A percentile compares a stretch with the other conserved stretches of the same genome.
phyloP scores from a whole-genome alignment of 92 coral and sea anemone species.

The Scolanthus callimorphus region DNA sequence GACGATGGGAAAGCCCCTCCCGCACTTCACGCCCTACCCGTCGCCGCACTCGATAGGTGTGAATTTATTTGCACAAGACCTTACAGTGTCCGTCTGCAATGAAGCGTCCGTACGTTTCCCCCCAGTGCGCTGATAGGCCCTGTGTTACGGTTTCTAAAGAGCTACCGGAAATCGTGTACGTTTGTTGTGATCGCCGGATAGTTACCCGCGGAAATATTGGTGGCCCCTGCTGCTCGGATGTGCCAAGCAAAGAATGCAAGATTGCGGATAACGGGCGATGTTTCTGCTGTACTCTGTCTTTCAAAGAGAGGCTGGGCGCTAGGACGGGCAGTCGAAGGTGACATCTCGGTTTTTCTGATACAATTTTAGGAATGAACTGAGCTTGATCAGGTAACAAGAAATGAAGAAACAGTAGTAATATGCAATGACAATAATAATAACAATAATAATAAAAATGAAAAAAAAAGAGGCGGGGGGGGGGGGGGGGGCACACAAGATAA shows the following conservation, averaged over 20 bases:
- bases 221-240: constrained; percentile 49
- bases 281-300: constrained; percentile 30
- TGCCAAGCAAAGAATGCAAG: constrained; percentile 6
- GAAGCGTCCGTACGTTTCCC: constrained; percentile 42
- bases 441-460: too few relatives aligned
- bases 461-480: too few relatives aligned
- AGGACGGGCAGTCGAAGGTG: constrained; percentile 23
- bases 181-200: constrained; percentile 15
- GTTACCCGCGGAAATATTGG: constrained; percentile 45
- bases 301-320: constrained; percentile 35
- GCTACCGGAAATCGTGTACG: constrained; percentile 20
- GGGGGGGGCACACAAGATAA: too few relatives aligned
- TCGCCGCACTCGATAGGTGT: constrained; percentile 53
- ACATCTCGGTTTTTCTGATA: constrained; percentile 42
- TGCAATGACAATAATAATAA: constrained; percentile 15
- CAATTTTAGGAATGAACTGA: not conserved
- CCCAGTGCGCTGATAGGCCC: constrained; percentile 44
- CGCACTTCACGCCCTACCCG: constrained; percentile 48
- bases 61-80: constrained; percentile 36
- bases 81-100: not conserved
- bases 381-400: too few relatives aligned
- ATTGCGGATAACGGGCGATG: constrained; percentile 28
- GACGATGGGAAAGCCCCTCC: constrained; percentile 13
- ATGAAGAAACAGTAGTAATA: not conserved
- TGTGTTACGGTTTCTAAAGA: constrained; percentile 31